Conservation (phyloP, 2,797 vertebrate species). For the Okamejei kenojei region DNA sequence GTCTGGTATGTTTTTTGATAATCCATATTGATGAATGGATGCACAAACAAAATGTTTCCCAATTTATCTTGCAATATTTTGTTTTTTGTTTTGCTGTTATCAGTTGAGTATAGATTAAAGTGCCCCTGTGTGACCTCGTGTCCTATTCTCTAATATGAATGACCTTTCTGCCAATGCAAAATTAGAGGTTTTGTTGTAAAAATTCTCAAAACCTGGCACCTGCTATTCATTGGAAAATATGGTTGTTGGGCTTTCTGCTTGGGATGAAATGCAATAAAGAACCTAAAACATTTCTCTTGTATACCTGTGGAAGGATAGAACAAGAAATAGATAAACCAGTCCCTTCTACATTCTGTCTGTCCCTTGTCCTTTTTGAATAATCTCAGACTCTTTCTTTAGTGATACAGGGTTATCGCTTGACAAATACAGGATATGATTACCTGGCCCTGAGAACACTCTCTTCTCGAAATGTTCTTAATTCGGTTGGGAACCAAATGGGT, state of each 20-base stretch:
- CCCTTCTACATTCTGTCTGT: neutral
- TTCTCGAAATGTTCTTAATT: conserved; percentile 73
- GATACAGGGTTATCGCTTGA: conserved; percentile 88
- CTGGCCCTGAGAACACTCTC: conserved; percentile 86
- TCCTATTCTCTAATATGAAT: neutral
- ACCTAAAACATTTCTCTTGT: neutral
- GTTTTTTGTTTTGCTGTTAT: neutral
- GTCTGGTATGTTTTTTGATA: neutral
- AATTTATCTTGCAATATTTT: too few relatives aligned
- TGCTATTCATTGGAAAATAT: neutral
- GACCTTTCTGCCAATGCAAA: neutral
- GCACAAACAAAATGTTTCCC: neutral
- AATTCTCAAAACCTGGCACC: neutral
- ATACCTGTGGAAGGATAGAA: neutral
- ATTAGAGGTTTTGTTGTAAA: neutral
- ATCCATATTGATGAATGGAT: neutral
- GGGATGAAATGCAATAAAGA: neutral
- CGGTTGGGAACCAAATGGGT: conserved; percentile 94
- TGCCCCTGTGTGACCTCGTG: neutral
- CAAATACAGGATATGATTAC: conserved; percentile 89
- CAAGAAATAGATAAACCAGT: neutral
- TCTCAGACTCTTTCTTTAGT: conserved; percentile 53
- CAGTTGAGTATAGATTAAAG: neutral
- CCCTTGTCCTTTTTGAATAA: neutral
- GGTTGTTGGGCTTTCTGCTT: neutral